Conservation (phyloP, 35 echinoderm and acorn worm species). For the Strongylocentrotus purpuratus region DNA sequence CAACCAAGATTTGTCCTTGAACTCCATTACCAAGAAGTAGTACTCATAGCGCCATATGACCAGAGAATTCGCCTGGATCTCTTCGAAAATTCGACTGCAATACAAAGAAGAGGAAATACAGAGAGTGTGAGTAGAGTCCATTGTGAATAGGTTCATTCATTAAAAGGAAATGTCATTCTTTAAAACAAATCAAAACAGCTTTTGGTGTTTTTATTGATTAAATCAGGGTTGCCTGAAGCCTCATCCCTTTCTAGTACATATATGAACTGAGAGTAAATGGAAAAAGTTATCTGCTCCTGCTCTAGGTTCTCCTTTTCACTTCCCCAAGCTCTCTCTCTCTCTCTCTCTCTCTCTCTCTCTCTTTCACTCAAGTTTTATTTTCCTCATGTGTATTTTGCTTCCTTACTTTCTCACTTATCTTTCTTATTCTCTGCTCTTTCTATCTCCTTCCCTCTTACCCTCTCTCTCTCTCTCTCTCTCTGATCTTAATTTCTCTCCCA, state of each 20-base stretch:
- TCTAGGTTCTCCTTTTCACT: not conserved
- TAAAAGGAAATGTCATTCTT: no score
- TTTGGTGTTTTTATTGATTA: no score
- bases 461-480: not conserved
- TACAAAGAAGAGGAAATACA: not conserved
- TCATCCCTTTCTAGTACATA: no score
- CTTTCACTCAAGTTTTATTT: no score
- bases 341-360: no score
- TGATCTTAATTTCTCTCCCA: not conserved
- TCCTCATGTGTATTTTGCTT: not conserved
- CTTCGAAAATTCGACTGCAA: constrained; percentile 76
- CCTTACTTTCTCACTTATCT: not conserved
- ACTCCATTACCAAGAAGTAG: constrained; percentile 82
- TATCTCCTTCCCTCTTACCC: not conserved
- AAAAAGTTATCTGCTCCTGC: no score
- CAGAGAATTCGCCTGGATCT: constrained; percentile 77
- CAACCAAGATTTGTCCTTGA: constrained; percentile 61
- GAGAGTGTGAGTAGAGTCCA: no score
- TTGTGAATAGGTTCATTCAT: no score
- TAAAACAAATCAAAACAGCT: no score
- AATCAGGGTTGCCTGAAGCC: no score
- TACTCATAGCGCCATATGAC: constrained; percentile 89
- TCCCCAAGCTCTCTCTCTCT: not conserved
- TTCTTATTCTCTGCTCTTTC: not conserved
- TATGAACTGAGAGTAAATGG: no score